A percentile compares a stretch with the other conserved stretches of the same genome.
Evolutionary conservation across 2,888 invertebrate species (phyloP).

Genomic region (Tanytarsus gracilentus): DNA sequence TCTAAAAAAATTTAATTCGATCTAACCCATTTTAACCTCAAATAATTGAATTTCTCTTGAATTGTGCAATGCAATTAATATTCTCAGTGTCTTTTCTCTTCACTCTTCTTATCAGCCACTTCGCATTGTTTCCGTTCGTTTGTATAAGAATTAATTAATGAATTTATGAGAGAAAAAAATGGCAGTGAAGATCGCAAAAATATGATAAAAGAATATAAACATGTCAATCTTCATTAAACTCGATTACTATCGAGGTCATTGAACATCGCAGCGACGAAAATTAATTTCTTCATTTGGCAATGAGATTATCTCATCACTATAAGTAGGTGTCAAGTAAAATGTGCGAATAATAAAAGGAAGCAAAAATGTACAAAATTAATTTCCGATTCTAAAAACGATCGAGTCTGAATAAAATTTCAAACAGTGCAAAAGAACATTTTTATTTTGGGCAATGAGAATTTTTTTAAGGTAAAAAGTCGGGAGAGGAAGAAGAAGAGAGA

Average conservation of each 20-base stretch:
- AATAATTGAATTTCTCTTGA: too few relatives aligned
- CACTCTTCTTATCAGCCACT: background rate
- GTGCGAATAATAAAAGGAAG: too few relatives aligned
- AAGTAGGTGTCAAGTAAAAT: conserved; percentile 6
- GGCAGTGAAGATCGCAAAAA: background rate
- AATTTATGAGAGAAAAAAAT: conserved; percentile 9
- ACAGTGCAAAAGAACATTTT: background rate
- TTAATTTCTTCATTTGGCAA: too few relatives aligned
- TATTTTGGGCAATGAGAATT: too few relatives aligned
- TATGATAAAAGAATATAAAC: background rate
- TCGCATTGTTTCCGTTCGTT: background rate
- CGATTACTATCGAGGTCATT: conserved; percentile 7
- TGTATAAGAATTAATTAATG: background rate
- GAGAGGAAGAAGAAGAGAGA: background rate
- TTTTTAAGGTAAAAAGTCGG: background rate
- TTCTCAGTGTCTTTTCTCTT: too few relatives aligned
- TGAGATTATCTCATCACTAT: background rate
- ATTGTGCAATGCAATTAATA: too few relatives aligned
- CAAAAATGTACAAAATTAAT: background rate
- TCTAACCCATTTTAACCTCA: too few relatives aligned
- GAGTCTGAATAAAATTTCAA: background rate
- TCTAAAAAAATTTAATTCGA: too few relatives aligned
- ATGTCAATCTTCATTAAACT: conserved; percentile 12
- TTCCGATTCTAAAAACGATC: background rate
- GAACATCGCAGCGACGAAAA: too few relatives aligned